Evolutionary conservation across 1,140 invertebrate species (phyloP).

Genomic region (Acromyrmex echinatior): DNA sequence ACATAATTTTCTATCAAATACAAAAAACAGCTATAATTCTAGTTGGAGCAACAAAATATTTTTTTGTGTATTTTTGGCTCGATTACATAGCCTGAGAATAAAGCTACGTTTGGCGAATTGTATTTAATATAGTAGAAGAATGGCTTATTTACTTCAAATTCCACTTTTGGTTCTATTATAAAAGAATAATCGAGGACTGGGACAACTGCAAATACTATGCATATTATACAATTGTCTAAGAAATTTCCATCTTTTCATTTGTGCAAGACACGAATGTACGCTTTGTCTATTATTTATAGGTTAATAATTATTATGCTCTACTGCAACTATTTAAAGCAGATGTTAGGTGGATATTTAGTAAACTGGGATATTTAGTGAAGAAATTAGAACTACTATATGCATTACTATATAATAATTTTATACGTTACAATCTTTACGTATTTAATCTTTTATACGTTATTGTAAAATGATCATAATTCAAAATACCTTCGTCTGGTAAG

Average conservation of each 20-base stretch:
- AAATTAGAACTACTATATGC: background rate
- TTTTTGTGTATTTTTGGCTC: background rate
- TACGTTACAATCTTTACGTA: no score
- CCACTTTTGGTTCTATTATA: background rate
- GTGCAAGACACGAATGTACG: background rate
- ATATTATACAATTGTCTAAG: background rate
- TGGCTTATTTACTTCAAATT: slow-evolving; percentile 17
- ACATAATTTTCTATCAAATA: no score
- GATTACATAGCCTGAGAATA: slow-evolving; percentile 26
- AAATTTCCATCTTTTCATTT: background rate
- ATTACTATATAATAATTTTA: slow-evolving; percentile 4
- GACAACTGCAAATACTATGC: slow-evolving; percentile 34
- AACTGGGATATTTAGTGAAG: background rate
- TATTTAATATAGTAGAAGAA: slow-evolving; percentile 42
- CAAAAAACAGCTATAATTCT: no score
- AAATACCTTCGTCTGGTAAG: background rate
- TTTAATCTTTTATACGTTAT: background rate
- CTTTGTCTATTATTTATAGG: background rate
- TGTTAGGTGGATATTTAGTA: background rate
- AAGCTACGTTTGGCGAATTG: background rate
- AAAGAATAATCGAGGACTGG: no score
- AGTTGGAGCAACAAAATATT: no score
- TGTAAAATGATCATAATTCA: background rate
- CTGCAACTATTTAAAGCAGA: background rate
- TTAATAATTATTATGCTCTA: background rate